These are phyloP conservation scores for Parasteatoda lunata DNA, from an alignment of 2,888 invertebrate species.

Conservation along the genomic window DNA sequence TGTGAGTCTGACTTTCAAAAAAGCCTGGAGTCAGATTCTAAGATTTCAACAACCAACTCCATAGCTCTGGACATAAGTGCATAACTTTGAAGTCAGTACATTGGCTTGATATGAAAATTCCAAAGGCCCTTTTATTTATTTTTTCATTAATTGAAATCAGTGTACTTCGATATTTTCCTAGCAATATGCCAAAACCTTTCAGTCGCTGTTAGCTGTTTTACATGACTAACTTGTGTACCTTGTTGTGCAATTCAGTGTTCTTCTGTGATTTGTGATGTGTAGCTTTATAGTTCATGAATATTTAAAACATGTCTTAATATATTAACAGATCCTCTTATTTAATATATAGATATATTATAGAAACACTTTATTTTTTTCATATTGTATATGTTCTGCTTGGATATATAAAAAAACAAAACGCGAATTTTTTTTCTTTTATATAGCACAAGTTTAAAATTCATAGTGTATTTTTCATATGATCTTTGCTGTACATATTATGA, in stretches of 20 bases:
- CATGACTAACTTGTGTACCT: slow-evolving; percentile 64
- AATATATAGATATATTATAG: slow-evolving; percentile 63
- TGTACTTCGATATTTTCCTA: slow-evolving; percentile 54
- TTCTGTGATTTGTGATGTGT: slow-evolving; percentile 67
- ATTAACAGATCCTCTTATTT: slow-evolving; percentile 62
- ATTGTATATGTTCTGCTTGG: slow-evolving; percentile 52
- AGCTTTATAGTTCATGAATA: slow-evolving; percentile 63
- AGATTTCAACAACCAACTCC: too few relatives aligned
- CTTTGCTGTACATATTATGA: slow-evolving; percentile 66
- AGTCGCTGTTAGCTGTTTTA: slow-evolving; percentile 63
- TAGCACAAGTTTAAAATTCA: slow-evolving; percentile 66
- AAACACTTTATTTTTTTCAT: slow-evolving; percentile 57
- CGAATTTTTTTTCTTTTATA: slow-evolving; percentile 51
- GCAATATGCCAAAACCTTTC: slow-evolving; percentile 60
- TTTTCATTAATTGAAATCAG: slow-evolving; percentile 31
- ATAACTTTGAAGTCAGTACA: not conserved
- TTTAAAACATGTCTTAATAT: slow-evolving; percentile 54
- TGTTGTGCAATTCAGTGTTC: slow-evolving; percentile 69
- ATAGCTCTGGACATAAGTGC: too few relatives aligned
- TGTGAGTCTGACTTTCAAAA: too few relatives aligned
- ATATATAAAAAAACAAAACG: slow-evolving; percentile 20
- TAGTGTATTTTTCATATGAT: slow-evolving; percentile 68
- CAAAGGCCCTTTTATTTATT: slow-evolving; percentile 7
- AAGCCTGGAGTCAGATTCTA: too few relatives aligned
- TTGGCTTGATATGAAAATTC: not conserved